phyloP scores from a whole-genome alignment of 2,797 vertebrate genomes.

The Falco cherrug region DNA sequence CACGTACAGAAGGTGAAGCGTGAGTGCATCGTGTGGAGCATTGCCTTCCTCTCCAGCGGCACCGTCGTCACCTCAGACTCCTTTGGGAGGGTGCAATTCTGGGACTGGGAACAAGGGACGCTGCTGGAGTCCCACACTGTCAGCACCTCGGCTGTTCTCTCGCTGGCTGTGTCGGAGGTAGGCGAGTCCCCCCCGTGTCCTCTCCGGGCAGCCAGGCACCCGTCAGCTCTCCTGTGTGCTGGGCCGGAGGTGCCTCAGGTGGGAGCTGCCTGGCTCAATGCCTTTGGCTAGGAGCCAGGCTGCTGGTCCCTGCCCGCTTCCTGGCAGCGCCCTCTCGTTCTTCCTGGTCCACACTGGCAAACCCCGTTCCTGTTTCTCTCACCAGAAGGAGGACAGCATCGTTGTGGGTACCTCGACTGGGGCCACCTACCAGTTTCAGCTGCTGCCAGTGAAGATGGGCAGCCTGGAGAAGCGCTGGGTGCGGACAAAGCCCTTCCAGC shows the following conservation, averaged over 20 bases:
- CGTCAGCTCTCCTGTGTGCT: neutral
- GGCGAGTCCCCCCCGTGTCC: neutral
- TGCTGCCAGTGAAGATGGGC: constrained; percentile 76
- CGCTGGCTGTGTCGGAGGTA: constrained; percentile 84
- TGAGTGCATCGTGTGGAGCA: constrained; percentile 89
- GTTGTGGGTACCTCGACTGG: constrained; percentile 91
- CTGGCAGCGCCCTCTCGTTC: rapidly evolving
- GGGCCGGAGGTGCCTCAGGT: rapidly evolving
- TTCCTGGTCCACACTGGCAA: rapidly evolving
- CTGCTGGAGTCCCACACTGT: constrained; percentile 82
- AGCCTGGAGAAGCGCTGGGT: constrained; percentile 86
- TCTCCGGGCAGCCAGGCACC: rapidly evolving
- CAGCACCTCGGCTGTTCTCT: constrained; percentile 84
- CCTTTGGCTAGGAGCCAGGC: neutral
- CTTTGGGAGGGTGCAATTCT: constrained; percentile 90
- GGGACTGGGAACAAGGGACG: constrained; percentile 87
- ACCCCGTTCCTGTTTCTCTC: neutral
- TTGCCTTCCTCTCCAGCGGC: constrained; percentile 83
- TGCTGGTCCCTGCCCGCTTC: neutral
- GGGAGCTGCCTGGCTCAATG: rapidly evolving
- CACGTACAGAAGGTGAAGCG: constrained; percentile 62
- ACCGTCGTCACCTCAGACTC: constrained; percentile 89
- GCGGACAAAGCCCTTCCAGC: constrained; percentile 89
- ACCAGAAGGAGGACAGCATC: constrained; percentile 87
- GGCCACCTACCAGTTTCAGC: constrained; percentile 89